phyloP scores from a whole-genome alignment of 1,140 invertebrate genomes.

The Zaprionus kolodkinae region DNA sequence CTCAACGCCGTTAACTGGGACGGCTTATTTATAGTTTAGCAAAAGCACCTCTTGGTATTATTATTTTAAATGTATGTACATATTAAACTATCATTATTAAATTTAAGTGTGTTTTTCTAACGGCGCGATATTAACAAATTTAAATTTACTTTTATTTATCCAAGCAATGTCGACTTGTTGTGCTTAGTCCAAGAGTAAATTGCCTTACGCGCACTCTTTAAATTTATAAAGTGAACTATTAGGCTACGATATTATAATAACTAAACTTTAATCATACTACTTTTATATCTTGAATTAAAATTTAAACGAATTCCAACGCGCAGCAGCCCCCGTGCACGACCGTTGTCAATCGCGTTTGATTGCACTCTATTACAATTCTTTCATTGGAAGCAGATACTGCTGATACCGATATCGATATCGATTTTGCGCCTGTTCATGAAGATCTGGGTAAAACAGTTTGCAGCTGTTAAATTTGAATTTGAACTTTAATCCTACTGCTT shows the following conservation, averaged over 20 bases:
- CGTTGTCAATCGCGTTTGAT: constrained; percentile 48
- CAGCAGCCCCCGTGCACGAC: constrained; percentile 16
- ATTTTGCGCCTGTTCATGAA: constrained; percentile 10
- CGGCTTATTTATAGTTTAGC: constrained; percentile 1
- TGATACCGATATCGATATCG: constrained; percentile 26
- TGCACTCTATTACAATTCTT: constrained; percentile 42
- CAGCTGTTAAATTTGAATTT: constrained; percentile 17
- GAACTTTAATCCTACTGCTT: neutral
- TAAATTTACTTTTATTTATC: constrained; percentile 7
- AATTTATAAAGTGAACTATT: constrained; percentile 9
- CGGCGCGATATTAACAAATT: constrained; percentile 19
- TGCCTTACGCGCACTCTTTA: neutral
- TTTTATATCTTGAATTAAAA: constrained; percentile 16
- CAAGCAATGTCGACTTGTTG: neutral
- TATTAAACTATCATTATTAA: neutral
- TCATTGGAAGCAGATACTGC: constrained; percentile 28
- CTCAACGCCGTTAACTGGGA: constrained; percentile 12
- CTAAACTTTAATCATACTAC: constrained; percentile 6
- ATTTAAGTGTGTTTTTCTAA: constrained; percentile 13
- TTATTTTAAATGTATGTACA: neutral
- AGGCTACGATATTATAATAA: neutral
- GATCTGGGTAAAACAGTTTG: constrained; percentile 2
- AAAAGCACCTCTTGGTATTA: neutral
- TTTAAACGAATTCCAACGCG: constrained; percentile 17
- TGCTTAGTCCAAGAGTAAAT: neutral